A percentile compares a stretch with the other conserved stretches of the same genome.
phyloP scores from a whole-genome alignment of 2,113 vertebrate genomes.

The Coptodon bakossiorum region DNA sequence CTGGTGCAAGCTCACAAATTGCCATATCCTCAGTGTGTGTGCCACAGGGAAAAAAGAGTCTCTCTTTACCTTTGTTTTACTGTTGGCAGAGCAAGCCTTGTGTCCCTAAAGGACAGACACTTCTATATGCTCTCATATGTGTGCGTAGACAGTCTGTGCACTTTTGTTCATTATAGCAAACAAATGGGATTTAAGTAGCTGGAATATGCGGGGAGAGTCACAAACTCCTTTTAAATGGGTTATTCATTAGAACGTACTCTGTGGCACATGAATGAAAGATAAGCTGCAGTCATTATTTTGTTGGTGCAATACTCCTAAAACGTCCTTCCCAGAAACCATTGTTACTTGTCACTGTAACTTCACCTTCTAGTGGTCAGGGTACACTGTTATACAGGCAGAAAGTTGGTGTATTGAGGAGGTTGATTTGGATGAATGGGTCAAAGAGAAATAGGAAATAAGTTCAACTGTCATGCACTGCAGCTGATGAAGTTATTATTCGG shows the following conservation, averaged over 20 bases:
- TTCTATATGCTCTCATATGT: not conserved
- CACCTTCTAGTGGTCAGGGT: not conserved
- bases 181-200: slow-evolving; percentile 5
- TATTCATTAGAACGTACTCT: slow-evolving; percentile 27
- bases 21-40: not conserved
- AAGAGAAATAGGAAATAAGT: not conserved
- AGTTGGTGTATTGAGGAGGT: not conserved
- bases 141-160: not conserved
- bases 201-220: not conserved
- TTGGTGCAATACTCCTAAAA: not conserved
- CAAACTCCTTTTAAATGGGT: not conserved
- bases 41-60: not conserved
- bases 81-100: not conserved
- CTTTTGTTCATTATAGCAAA: not conserved
- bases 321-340: not conserved
- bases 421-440: not conserved
- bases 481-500: not conserved
- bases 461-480: not conserved
- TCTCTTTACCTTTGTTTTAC: not conserved
- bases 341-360: not conserved
- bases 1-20: not conserved
- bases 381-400: not conserved
- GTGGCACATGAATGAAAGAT: not conserved
- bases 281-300: not conserved
- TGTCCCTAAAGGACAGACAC: not conserved